Conservation (phyloP, 2,888 invertebrate genomes). For the Perizoma flavofasciatum region DNA sequence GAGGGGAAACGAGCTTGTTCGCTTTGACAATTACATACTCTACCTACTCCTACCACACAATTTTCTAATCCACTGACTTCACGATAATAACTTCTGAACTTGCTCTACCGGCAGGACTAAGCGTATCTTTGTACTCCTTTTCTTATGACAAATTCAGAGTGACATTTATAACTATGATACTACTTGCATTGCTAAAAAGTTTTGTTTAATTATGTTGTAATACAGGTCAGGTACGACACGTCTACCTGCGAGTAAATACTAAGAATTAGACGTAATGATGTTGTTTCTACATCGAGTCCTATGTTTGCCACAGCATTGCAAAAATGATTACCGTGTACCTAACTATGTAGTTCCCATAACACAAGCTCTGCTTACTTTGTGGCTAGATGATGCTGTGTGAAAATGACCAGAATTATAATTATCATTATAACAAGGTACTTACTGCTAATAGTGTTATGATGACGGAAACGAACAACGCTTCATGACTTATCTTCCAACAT, state of each 20-base stretch:
- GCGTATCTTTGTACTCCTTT: too few species aligned
- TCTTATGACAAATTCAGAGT: too few species aligned
- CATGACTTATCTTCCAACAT: constrained; percentile 1
- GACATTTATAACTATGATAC: too few species aligned
- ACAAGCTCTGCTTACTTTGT: too few species aligned
- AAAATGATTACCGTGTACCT: constrained; percentile 36
- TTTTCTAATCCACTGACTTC: constrained; percentile 12
- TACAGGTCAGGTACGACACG: constrained; percentile 33
- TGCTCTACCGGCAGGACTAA: neutral
- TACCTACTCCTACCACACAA: constrained; percentile 3
- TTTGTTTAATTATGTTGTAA: too few species aligned
- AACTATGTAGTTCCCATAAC: neutral
- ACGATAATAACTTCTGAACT: neutral
- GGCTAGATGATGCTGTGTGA: too few species aligned
- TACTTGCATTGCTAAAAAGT: too few species aligned
- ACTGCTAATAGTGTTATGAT: constrained; percentile 9
- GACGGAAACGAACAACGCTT: constrained; percentile 9
- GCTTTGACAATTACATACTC: constrained; percentile 17
- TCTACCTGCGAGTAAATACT: constrained; percentile 38
- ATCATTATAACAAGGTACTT: too few species aligned
- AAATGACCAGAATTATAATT: too few species aligned
- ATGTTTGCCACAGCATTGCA: constrained; percentile 41
- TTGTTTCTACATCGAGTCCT: constrained; percentile 47
- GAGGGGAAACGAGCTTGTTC: constrained; percentile 16
- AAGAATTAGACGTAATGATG: constrained; percentile 47